phyloP scores from a whole-genome alignment of 2,888 invertebrate species.

The Oligia strigilis region DNA sequence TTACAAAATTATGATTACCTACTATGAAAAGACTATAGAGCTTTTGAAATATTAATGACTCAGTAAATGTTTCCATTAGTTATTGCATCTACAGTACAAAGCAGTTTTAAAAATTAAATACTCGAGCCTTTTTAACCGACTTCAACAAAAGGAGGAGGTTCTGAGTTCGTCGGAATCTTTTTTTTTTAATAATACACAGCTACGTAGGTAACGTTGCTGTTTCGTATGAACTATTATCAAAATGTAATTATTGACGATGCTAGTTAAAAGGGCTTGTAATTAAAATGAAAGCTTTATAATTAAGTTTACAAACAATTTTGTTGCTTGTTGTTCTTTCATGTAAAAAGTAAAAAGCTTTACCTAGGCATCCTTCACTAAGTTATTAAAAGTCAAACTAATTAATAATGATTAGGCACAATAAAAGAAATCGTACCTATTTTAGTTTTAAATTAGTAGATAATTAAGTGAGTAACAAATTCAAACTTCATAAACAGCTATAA shows the following conservation, averaged over 20 bases:
- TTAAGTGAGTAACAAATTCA: neutral
- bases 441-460: neutral
- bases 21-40: neutral
- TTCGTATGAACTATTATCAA: slow-evolving; percentile 29
- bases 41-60: neutral
- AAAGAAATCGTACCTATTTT: neutral
- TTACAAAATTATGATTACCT: too few relatives aligned
- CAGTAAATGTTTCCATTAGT: neutral
- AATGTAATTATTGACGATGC: slow-evolving; percentile 10
- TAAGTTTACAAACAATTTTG: slow-evolving; percentile 12
- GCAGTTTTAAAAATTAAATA: neutral
- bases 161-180: too few relatives aligned
- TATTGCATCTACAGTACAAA: neutral
- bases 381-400: slow-evolving; percentile 28
- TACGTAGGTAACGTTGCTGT: neutral
- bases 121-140: too few relatives aligned
- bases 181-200: neutral
- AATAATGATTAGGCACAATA: neutral
- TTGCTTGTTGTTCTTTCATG: slow-evolving; percentile 9
- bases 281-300: slow-evolving; percentile 36
- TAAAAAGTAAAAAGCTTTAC: neutral
- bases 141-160: too few relatives aligned
- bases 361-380: neutral
- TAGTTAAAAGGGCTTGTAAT: slow-evolving; percentile 18
- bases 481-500: neutral